A percentile compares a stretch with the other conserved stretches of the same genome.
Evolutionary conservation across 2,888 invertebrate species (phyloP).

Genomic region (Hydropsyche betteni): DNA sequence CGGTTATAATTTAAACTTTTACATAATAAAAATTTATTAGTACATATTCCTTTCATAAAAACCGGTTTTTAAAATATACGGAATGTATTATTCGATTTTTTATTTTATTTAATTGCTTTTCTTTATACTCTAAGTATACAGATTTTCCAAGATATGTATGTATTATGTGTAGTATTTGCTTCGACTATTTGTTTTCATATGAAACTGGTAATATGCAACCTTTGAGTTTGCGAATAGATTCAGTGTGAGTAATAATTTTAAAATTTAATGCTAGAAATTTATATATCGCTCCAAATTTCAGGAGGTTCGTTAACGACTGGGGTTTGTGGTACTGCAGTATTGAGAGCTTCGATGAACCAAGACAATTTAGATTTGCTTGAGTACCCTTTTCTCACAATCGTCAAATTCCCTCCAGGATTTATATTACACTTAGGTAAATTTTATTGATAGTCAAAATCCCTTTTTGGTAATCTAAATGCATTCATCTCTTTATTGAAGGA

Average conservation of each 20-base stretch:
- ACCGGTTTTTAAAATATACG: too few species aligned
- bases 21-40: too few species aligned
- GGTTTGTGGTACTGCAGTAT: slow-evolving; percentile 68
- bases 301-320: slow-evolving; percentile 78
- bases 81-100: too few species aligned
- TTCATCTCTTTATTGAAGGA: slow-evolving; percentile 59
- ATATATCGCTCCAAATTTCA: slow-evolving; percentile 56
- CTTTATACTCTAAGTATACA: too few species aligned
- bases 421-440: slow-evolving; percentile 82
- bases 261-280: slow-evolving; percentile 1
- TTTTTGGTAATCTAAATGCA: not conserved
- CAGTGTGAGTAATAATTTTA: not conserved
- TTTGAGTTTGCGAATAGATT: too few species aligned
- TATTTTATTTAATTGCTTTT: too few species aligned
- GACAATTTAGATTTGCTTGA: slow-evolving; percentile 90
- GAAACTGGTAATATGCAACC: too few species aligned
- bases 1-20: too few species aligned
- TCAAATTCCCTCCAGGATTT: slow-evolving; percentile 88
- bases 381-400: slow-evolving; percentile 94
- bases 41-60: too few species aligned
- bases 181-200: slow-evolving; percentile 3
- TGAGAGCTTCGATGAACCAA: slow-evolving; percentile 74
- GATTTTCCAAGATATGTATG: too few species aligned
- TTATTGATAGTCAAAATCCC: not conserved
- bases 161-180: too few species aligned